Percentiles rank a stretch among this genome's conserved stretches.
Evolutionary conservation across 2,888 invertebrate species (phyloP).

Genomic region (Zhengitettix transpicula): DNA sequence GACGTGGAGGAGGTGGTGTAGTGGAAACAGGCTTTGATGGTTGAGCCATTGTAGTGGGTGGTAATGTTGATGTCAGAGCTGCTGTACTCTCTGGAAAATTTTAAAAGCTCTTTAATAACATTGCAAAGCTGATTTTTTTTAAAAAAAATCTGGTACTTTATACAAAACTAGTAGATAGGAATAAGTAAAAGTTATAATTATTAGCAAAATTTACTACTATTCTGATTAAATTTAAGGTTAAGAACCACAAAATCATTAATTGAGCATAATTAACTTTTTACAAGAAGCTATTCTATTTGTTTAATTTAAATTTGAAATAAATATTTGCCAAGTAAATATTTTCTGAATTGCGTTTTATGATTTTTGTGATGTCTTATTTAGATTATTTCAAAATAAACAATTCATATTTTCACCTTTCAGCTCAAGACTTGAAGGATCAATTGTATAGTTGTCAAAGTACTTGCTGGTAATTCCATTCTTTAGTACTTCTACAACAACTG

Average conservation of each 20-base stretch:
- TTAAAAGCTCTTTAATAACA: neutral
- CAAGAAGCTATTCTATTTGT: neutral
- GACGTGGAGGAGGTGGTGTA: conserved; percentile 42
- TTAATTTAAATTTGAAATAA: neutral
- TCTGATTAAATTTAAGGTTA: neutral
- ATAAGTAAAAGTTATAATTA: neutral
- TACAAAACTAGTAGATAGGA: no score
- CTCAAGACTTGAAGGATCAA: conserved; percentile 45
- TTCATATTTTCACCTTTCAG: conserved; percentile 31
- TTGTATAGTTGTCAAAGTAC: conserved; percentile 45
- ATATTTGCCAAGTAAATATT: no score
- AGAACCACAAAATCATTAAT: neutral
- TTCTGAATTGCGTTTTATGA: no score
- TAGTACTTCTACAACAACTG: conserved; percentile 16
- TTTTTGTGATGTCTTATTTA: neutral
- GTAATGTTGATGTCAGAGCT: conserved; percentile 16
- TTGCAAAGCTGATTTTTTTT: no score
- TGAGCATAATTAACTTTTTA: neutral
- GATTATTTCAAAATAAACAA: neutral
- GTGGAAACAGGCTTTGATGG: conserved; percentile 30
- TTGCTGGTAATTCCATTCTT: conserved; percentile 11
- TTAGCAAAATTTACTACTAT: neutral
- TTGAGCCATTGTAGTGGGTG: conserved; percentile 24
- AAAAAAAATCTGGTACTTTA: no score
- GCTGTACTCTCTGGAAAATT: conserved; percentile 9